A percentile compares a stretch with the other conserved stretches of the same genome.
Conservation (phyloP, 2,888 invertebrate species). For the Erannis defoliaria region DNA sequence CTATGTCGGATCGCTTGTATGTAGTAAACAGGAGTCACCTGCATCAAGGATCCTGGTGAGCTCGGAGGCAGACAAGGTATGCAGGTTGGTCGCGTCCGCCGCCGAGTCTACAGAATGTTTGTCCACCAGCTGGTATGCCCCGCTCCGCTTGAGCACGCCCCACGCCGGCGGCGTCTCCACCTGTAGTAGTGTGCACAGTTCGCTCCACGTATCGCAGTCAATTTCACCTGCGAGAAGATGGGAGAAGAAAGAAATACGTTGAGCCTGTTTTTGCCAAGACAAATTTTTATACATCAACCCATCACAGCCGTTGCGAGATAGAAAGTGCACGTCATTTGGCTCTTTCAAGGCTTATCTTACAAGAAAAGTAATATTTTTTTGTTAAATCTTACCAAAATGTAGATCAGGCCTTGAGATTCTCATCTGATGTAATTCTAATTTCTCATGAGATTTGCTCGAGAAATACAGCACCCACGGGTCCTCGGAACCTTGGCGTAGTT, state of each 20-base stretch:
- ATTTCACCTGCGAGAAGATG: conserved; percentile 80
- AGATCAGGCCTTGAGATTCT: conserved; percentile 81
- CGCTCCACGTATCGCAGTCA: conserved; percentile 86
- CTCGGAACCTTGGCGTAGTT: conserved; percentile 60
- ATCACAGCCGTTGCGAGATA: no score
- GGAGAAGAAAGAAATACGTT: no score
- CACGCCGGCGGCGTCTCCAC: conserved; percentile 88
- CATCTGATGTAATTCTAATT: conserved; percentile 77
- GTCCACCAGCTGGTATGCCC: conserved; percentile 90
- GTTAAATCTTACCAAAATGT: conserved; percentile 80
- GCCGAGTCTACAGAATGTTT: conserved; percentile 61
- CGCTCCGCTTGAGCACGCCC: conserved; percentile 91
- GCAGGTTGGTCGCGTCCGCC: conserved; percentile 73
- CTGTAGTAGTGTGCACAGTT: conserved; percentile 87
- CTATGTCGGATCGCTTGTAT: no score
- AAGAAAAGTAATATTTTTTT: background rate
- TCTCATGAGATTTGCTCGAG: conserved; percentile 58
- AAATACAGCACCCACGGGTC: conserved; percentile 72
- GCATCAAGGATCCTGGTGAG: conserved; percentile 84
- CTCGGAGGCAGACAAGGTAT: conserved; percentile 88
- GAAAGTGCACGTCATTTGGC: no score
- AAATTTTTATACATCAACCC: no score
- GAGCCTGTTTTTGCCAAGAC: no score
- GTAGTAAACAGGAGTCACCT: conserved; percentile 62
- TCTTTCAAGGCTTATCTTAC: background rate